Base-by-base conservation (phyloP, 2,113 vertebrate species). In the Limnothrissa miodon region DNA sequence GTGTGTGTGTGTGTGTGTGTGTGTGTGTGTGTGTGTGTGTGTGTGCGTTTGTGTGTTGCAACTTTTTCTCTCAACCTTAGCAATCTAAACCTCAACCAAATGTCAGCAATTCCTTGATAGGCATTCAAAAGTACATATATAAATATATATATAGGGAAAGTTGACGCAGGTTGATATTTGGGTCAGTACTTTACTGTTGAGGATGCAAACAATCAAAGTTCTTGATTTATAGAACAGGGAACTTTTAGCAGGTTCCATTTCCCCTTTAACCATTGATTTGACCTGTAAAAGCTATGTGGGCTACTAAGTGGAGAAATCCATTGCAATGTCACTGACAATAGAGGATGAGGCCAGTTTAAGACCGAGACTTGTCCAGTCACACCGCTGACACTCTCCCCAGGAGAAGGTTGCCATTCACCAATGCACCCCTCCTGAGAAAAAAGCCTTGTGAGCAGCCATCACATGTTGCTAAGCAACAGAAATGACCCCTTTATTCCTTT, bases 391-490 rank as follows among this genome's bases (percentile, higher is more conserved):
- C 66, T 74, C 33, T 1, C 8, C 36, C n/a, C 0, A 10, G 5
- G 29, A 33, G 10, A 74, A 33, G 36, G 29, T 36, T 74, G 51
- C 51, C 51, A 56, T 56, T 33, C 66, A 36, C 13, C 66, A 33
- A 3, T 6, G 51, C 19, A 19, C 25, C 66, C 62, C 66, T 23
- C 9, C n/a, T 33, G 36, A 33, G 33, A 33, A 74, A 74, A 15
- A 39, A 39, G 66, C 25, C 66, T 36, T 15, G 11, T 15, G 13
- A 33, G 33, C 66, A 74, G 66, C 25, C 29, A 74, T 74, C 66
- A 74, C 13, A 29, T 74, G 66, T 74, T 74, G 66, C 66, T 74
- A 74, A 15, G 66, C 66, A 74, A 74, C 66, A 74, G 25, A 11
- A 13, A 29, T 74, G 5, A 74, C 66, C 15, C 33, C 66, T 36